Evolutionary conservation across 1,140 invertebrate species (phyloP).

Genomic region (Drosophila novamexicana): DNA sequence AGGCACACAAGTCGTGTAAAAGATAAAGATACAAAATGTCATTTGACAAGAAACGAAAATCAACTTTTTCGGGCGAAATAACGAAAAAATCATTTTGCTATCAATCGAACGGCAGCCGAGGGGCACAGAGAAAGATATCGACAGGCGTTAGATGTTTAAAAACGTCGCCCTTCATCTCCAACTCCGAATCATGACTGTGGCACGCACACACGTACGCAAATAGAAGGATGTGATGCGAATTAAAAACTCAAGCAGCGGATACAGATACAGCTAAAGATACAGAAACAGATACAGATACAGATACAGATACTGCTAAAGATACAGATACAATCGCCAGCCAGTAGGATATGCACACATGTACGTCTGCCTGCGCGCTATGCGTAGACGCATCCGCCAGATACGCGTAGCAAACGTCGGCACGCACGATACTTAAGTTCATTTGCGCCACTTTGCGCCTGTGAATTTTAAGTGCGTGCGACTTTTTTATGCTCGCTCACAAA

Average conservation of each 20-base stretch:
- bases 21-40: slow-evolving; percentile 51
- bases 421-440: slow-evolving; percentile 78
- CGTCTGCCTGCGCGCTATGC: background rate
- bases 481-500: slow-evolving; percentile 6
- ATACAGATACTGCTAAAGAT: slow-evolving; percentile 25
- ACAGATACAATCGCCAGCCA: slow-evolving; percentile 27
- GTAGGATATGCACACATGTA: slow-evolving; percentile 9
- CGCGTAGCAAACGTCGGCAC: slow-evolving; percentile 30
- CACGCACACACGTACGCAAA: slow-evolving; percentile 72
- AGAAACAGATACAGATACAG: slow-evolving; percentile 31
- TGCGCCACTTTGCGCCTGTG: slow-evolving; percentile 71
- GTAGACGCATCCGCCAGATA: slow-evolving; percentile 46
- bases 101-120: slow-evolving; percentile 49
- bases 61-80: slow-evolving; percentile 64
- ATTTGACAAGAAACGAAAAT: slow-evolving; percentile 56
- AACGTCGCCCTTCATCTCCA: background rate
- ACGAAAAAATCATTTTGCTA: slow-evolving; percentile 73
- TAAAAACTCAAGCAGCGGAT: slow-evolving; percentile 57
- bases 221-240: slow-evolving; percentile 79
- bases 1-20: background rate
- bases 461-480: slow-evolving; percentile 67
- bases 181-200: background rate
- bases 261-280: slow-evolving; percentile 23
- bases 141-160: slow-evolving; percentile 14
- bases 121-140: slow-evolving; percentile 3